Percentiles rank a stretch among this genome's conserved stretches.
Evolutionary conservation across 1,140 invertebrate genomes (phyloP).

Genomic region (Rhopalosiphum padi): DNA sequence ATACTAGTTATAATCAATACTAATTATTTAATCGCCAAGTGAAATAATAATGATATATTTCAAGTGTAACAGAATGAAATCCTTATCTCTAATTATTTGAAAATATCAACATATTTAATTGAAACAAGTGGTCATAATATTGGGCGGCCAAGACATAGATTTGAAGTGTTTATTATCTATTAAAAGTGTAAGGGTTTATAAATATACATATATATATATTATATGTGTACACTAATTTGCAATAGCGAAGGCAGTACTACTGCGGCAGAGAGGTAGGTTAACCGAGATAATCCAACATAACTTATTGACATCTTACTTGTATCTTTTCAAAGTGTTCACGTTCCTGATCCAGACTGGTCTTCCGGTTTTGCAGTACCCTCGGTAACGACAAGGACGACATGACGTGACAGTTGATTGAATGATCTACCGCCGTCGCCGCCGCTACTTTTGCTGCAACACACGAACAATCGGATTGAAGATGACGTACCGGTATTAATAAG

Average conservation of each 20-base stretch:
- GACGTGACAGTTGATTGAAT: background rate
- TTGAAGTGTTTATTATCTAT: background rate
- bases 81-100: background rate
- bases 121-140: background rate
- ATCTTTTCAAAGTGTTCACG: conserved; percentile 79
- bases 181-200: background rate
- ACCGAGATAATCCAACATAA: background rate
- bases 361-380: conserved; percentile 74
- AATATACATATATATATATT: background rate
- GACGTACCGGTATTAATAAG: background rate
- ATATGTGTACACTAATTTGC: background rate
- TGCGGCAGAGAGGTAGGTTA: background rate
- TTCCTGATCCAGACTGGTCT: conserved; percentile 76
- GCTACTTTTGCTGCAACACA: background rate
- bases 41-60: background rate
- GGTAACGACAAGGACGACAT: conserved; percentile 78
- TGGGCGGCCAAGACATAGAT: background rate
- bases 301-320: conserved; percentile 69
- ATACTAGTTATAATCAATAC: background rate
- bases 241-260: background rate
- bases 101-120: background rate
- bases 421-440: background rate
- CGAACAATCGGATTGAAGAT: background rate
- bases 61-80: background rate
- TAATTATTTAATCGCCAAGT: background rate